phyloP scores from a whole-genome alignment of 2,797 vertebrate species.

The Natrix natrix region DNA sequence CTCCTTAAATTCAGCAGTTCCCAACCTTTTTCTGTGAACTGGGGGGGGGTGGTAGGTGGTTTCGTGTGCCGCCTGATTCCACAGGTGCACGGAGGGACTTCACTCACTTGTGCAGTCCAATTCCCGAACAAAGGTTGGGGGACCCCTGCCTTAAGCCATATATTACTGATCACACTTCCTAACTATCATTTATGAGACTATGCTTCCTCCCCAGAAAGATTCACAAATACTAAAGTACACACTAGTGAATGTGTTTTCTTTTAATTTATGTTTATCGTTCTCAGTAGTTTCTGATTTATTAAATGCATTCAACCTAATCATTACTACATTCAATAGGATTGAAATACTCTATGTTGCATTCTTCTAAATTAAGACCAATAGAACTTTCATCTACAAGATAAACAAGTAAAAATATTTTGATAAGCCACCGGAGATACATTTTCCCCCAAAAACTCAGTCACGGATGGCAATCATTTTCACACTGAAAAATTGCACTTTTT shows the following conservation, averaged over 20 bases:
- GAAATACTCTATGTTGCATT: neutral
- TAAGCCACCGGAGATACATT: neutral
- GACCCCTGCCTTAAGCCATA: no score
- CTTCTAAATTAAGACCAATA: neutral
- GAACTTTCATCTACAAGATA: neutral
- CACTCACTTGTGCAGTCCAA: no score
- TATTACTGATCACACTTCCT: neutral
- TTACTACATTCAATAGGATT: neutral
- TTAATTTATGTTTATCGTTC: neutral
- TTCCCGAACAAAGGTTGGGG: no score
- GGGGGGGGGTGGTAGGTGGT: no score
- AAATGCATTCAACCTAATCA: neutral
- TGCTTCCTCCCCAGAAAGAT: neutral
- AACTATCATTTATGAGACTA: neutral
- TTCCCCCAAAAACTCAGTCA: neutral
- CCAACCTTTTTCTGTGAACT: no score
- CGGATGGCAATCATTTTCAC: neutral
- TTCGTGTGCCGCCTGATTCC: no score
- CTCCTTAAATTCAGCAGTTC: no score
- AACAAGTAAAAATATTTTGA: neutral
- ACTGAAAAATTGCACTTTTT: neutral
- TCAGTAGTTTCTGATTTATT: neutral
- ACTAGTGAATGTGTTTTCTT: neutral
- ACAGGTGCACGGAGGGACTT: no score
- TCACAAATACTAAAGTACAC: neutral